Conservation (phyloP, 1,140 invertebrate genomes). For the Dysdera silvatica region DNA sequence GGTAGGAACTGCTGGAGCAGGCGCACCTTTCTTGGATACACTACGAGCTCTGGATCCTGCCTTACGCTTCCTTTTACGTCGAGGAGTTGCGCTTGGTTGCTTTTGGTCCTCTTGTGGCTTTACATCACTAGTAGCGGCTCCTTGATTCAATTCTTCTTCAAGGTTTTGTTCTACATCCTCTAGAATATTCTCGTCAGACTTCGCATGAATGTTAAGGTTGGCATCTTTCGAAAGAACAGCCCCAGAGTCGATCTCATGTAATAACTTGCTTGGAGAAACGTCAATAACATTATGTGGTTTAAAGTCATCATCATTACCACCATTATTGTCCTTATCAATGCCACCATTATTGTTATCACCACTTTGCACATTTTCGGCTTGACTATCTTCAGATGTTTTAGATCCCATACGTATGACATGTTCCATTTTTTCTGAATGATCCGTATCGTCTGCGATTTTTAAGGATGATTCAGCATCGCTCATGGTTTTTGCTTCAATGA, state of each 20-base stretch:
- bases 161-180: not conserved
- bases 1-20: not conserved
- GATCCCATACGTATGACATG: not conserved
- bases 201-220: not conserved
- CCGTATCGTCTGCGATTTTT: not conserved
- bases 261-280: too few species aligned
- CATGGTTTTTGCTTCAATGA: not conserved
- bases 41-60: constrained; percentile 8
- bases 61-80: constrained; percentile 18
- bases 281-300: too few species aligned
- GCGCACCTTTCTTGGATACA: constrained; percentile 19
- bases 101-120: constrained; percentile 2
- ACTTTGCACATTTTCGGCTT: too few species aligned
- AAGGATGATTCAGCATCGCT: not conserved
- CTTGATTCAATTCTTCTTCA: not conserved
- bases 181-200: not conserved
- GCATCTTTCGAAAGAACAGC: not conserved
- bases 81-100: not conserved
- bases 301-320: too few species aligned
- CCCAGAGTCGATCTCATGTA: not conserved
- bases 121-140: not conserved
- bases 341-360: too few species aligned
- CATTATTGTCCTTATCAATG: too few species aligned
- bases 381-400: too few species aligned
- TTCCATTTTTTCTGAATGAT: not conserved